These are phyloP conservation scores for Zosterops hypoxanthus DNA, from an alignment of 2,113 vertebrate genomes.

Conservation along the genomic window DNA sequence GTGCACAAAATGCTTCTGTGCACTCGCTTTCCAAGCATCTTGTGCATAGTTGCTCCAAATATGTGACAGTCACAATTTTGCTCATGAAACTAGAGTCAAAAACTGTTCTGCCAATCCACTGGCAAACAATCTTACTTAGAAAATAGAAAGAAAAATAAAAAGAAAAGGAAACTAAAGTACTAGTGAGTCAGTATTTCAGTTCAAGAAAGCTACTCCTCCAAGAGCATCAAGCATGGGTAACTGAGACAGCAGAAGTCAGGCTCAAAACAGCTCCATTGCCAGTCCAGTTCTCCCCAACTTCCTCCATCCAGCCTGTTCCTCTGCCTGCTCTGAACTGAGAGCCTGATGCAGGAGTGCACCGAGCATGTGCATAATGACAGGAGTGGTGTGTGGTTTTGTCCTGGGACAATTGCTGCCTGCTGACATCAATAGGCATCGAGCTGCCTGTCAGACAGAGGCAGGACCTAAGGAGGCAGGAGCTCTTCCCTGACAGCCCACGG, in stretches of 20 bases:
- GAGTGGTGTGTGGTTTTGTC: fast-evolving
- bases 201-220: neutral
- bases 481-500: fast-evolving
- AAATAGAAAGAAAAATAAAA: neutral
- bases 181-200: neutral
- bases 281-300: fast-evolving
- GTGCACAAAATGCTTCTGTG: neutral
- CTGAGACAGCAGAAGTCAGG: neutral
- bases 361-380: fast-evolving
- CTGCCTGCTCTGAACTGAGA: neutral
- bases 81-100: neutral
- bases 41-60: neutral
- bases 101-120: neutral
- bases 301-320: neutral
- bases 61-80: neutral
- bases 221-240: neutral
- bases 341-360: neutral
- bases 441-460: neutral
- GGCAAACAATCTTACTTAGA: neutral
- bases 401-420: neutral
- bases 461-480: neutral
- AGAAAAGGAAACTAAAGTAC: neutral
- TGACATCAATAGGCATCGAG: fast-evolving
- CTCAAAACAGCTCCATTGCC: neutral
- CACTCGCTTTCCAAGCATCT: neutral